Base-by-base conservation (phyloP, 1,140 invertebrate species). In the Drosophila malerkotliana region DNA sequence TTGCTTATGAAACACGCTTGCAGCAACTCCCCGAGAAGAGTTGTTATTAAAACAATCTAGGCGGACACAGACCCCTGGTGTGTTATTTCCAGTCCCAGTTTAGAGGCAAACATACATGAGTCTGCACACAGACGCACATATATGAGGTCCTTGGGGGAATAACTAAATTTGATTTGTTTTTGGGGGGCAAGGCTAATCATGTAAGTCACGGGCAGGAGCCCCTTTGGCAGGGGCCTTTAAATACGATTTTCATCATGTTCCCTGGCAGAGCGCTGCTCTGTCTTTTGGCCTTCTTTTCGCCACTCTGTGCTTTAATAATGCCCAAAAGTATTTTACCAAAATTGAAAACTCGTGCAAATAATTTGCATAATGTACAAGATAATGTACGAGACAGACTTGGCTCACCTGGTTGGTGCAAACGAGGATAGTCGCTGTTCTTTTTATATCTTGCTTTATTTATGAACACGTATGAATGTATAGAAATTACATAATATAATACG, bases 311-410 rank as follows among this genome's bases (percentile, higher is more conserved):
- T 75, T 67, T 83, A 76, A 83, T 83, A 79, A 83, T 76, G 53
- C 66, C 74, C 82, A 56, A 87, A 79, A 87, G 80, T 81, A 64
- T 84, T 84, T 85, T 73, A 69, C 77, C 79, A 87, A 85, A 82
- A 85, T 85, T 85, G 82, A 85, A 85, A 85, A 82, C 81, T 85
- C 82, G 74, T 82, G 82, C 83, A 85, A 87, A 87, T 87, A 78
- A 85, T 85, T 85, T 85, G 75, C 82, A 85, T 85, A 85, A 85
- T 87, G 56, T 74, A 59, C 63, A 59, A 80, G 30, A 54, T 85
- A 85, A 85, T 87, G 56, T 74, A 59, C 63, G 62, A 80, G 30
- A 54, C 60, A 61, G 28, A 26, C 57, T 10, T 54, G 15, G 28
- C 49, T 32, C 34, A 52, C 7, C 7, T 49, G 47, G 48, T 41